Evolutionary conservation across 2,888 invertebrate species (phyloP), one percentile per base, ranked within the genome.

Genomic region (Drosophila fulvimacula): DNA sequence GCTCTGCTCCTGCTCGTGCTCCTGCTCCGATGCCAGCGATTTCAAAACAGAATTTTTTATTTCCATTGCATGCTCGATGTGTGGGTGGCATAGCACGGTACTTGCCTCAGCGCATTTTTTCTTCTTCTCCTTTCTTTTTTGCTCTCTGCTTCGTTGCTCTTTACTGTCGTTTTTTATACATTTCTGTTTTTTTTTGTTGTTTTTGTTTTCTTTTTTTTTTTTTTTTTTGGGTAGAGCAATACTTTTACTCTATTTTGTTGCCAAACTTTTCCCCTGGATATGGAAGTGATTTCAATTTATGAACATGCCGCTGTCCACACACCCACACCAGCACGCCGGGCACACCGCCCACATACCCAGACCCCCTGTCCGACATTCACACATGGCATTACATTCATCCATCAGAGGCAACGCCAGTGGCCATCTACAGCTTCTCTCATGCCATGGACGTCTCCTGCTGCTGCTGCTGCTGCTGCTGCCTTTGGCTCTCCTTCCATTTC

Each of bases 221-320:
- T 41, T 67, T 70, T 75, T 68, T 64, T 62, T 44, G 53, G 66
- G 57, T 51, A 58, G 46, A 56, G 67, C 49, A 60, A 62, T 39
- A 52, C 61, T 75, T 79, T 81, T 84, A 71, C 76, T 77, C 74
- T 73, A 81, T 82, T 85, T 86, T 81, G 82, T 82, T 76, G 83
- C 78, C 79, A 81, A 88, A 89, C 86, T 88, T 86, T 84, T 79
- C 77, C 76, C 67, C 81, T 84, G 91, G 86, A 83, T 88, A 82
- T 90, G 90, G 90, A 90, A 90, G 90, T 90, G 91, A 91, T 91
- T 91, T 91, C 91, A 91, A 91, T 91, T 91, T 91, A 91, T 91
- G 91, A 90, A 89, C 90, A 89, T 87, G 88, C 82, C 88, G 72
- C 81, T 87, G 82, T 84, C 81, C 85, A 82, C 81, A 84, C 79